Conservation (phyloP, 2,113 vertebrate genomes). For the Antechinus stuartii region DNA sequence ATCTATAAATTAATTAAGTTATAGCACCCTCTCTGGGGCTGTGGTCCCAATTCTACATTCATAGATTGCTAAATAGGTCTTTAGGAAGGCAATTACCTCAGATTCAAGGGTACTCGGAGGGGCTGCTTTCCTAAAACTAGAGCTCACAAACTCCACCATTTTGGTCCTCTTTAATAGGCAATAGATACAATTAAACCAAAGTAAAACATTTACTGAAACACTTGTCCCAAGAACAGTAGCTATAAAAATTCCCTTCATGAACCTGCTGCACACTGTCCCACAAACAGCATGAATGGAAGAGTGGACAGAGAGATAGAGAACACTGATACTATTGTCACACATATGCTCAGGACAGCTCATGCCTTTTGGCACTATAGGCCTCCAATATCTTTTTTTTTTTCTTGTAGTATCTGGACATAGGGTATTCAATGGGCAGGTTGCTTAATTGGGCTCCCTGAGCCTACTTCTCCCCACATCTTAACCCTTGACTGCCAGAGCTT, state of each 20-base stretch:
- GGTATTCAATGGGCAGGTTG: not conserved
- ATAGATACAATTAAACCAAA: not conserved
- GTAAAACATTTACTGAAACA: not conserved
- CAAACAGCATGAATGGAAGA: not conserved
- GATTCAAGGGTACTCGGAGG: not conserved
- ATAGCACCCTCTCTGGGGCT: not conserved
- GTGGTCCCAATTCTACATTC: not conserved
- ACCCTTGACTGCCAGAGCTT: not conserved
- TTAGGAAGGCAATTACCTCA: not conserved
- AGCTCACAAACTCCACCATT: not conserved
- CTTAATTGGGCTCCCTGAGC: not conserved
- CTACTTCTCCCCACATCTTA: not conserved
- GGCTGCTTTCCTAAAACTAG: not conserved
- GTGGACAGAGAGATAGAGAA: not conserved
- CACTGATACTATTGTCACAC: not conserved
- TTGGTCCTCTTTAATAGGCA: not conserved
- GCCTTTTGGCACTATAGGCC: not conserved
- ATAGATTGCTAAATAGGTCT: not conserved
- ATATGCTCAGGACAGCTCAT: not conserved
- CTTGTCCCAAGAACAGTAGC: not conserved
- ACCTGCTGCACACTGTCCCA: not conserved
- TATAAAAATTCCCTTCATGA: not conserved
- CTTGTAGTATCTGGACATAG: not conserved
- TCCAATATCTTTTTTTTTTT: not conserved
- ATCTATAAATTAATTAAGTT: not conserved